A percentile compares a stretch with the other conserved stretches of the same genome.
Evolutionary conservation across 1,140 invertebrate species (phyloP).

Genomic region (Lepidostoma basale): DNA sequence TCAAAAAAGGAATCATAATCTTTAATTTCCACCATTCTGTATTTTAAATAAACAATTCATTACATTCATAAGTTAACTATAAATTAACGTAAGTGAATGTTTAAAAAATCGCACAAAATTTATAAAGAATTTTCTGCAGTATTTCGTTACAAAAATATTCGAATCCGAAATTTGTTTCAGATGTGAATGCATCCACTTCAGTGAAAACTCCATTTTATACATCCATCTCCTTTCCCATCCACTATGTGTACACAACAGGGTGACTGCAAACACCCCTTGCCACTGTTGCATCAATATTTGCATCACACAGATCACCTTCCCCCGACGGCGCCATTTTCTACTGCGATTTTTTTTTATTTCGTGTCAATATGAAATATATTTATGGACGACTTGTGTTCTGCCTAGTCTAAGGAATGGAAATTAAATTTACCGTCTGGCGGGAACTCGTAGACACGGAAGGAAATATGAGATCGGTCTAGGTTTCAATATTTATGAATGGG

Average conservation of each 20-base stretch:
- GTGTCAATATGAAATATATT: conserved; percentile 46
- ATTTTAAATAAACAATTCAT: too few relatives aligned
- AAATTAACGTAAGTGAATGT: too few relatives aligned
- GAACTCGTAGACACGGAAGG: conserved; percentile 14
- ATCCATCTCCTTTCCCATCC: too few relatives aligned
- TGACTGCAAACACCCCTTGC: conserved; percentile 26
- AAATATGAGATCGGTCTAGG: conserved; percentile 7
- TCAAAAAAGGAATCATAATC: too few relatives aligned
- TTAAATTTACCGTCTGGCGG: conserved; percentile 34
- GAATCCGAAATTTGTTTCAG: too few relatives aligned
- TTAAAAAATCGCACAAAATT: too few relatives aligned
- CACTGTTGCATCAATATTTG: conserved; percentile 36
- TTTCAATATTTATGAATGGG: conserved; percentile 22
- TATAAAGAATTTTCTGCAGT: too few relatives aligned
- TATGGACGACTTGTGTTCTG: conserved; percentile 32
- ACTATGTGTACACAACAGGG: neutral
- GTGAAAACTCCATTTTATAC: too few relatives aligned
- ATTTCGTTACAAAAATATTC: too few relatives aligned
- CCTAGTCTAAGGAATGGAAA: conserved; percentile 22
- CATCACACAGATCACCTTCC: neutral
- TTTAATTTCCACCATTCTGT: too few relatives aligned
- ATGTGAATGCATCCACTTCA: too few relatives aligned
- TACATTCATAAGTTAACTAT: too few relatives aligned
- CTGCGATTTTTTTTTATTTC: conserved; percentile 12
- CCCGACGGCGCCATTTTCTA: conserved; percentile 21